Evolutionary conservation across 2,888 invertebrate species (phyloP).

Genomic region (Agriopis leucophaearia): DNA sequence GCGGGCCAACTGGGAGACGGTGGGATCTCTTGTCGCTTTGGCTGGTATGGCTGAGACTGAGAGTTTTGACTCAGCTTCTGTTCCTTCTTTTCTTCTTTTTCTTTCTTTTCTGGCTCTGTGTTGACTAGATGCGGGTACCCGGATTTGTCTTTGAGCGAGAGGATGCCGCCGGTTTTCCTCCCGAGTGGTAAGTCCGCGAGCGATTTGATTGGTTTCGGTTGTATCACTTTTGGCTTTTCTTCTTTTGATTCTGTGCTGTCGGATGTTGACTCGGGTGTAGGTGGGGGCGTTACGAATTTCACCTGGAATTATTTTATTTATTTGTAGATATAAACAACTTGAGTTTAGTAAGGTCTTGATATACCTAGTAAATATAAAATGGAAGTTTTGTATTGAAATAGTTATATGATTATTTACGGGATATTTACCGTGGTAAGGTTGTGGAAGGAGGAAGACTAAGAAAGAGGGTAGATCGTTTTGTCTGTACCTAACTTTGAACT

Average conservation of each 20-base stretch:
- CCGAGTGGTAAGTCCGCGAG: conserved; percentile 77
- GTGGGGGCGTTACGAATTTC: conserved; percentile 85
- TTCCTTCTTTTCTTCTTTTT: conserved; percentile 75
- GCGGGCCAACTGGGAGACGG: conserved; percentile 57
- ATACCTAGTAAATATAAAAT: too few relatives aligned
- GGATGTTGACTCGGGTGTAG: conserved; percentile 69
- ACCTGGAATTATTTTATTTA: conserved; percentile 67
- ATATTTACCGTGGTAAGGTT: too few relatives aligned
- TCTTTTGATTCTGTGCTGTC: conserved; percentile 66
- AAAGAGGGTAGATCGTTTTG: too few relatives aligned
- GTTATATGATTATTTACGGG: too few relatives aligned
- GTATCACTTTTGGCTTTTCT: conserved; percentile 74
- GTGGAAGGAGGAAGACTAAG: too few relatives aligned
- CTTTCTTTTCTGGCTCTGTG: conserved; percentile 71
- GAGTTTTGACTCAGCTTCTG: conserved; percentile 51
- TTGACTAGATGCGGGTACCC: conserved; percentile 83
- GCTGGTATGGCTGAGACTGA: conserved; percentile 52
- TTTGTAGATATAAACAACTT: not conserved
- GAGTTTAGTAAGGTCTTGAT: too few relatives aligned
- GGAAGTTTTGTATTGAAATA: too few relatives aligned
- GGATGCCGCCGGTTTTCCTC: conserved; percentile 81
- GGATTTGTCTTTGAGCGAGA: conserved; percentile 83
- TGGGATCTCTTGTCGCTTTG: conserved; percentile 57
- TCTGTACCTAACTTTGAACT: too few relatives aligned
- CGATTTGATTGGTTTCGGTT: conserved; percentile 76